Base-by-base conservation (phyloP, 2,888 invertebrate genomes). In the Diarsia brunnea region DNA sequence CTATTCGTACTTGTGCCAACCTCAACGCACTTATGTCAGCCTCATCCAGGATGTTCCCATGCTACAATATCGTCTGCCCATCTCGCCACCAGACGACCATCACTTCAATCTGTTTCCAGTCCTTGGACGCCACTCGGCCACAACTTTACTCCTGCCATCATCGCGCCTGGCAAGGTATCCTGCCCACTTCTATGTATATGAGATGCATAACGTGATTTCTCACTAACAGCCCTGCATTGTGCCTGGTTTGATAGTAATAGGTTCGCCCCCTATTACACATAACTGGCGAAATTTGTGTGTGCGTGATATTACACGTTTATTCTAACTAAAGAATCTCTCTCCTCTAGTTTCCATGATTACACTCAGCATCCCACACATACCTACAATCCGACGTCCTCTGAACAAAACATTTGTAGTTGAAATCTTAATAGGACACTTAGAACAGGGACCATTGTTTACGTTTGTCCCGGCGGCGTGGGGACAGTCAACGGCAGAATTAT, bases 341-440 rank as follows among this genome's bases (percentile, higher is more conserved):
- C 19, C 31, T 12, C 19, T 53, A 47, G 47, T 65, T 78, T 65
- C 45, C n/a, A 78, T 45, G 60, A 71, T 71, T 19, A 65, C 38
- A 51, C 21, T 5, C 5, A 47, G 51, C 51, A 2, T 51, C 45
- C 3, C 43, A 3, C 49, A 78, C 49, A 49, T 45, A 19, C 58
- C 31, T n/a, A 60, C 75, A 24, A n/a, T 61, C 61, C 61, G 66
- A 27, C 58, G 60, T 60, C 16, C 43, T 67, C 55, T 45, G 47
- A 55, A 78, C 78, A 73, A 74, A 69, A 73, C 73, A 70, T 78
- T 64, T 69, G 53, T 73, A 72, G 61, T 82, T 79, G 66, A 82
- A 79, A 79, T 79, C 79, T 82, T 82, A 82, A 82, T 79, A 61
- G 74, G 69, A 74, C 65, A 75, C 66, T 79, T 79, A 60, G 49